These are phyloP conservation scores for Cottus gobio DNA, from an alignment of 2,113 vertebrate species.

Conservation along the genomic window DNA sequence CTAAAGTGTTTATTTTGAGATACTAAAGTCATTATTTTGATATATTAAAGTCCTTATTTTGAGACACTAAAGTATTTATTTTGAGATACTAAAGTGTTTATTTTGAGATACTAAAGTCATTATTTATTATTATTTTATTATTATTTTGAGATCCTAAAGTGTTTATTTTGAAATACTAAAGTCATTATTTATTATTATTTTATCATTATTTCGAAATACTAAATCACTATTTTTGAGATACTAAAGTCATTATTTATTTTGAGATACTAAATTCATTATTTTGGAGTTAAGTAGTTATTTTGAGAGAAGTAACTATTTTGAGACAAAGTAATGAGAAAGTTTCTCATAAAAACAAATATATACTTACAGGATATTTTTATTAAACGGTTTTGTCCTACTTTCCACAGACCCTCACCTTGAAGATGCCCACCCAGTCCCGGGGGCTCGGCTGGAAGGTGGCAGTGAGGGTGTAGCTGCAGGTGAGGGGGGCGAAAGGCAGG, in stretches of 20 bases:
- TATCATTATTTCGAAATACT: neutral
- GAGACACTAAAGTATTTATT: neutral
- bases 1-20: neutral
- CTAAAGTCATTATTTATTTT: neutral
- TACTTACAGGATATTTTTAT: neutral
- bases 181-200: neutral
- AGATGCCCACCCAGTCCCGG: conserved; percentile 86
- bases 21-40: too few species aligned
- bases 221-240: neutral
- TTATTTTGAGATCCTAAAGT: too few species aligned
- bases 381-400: too few species aligned
- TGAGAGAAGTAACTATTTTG: neutral
- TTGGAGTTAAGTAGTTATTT: neutral
- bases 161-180: neutral
- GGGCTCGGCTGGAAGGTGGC: conserved; percentile 53
- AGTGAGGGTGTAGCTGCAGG: conserved; percentile 76
- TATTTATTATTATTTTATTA: too few species aligned
- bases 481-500: conserved; percentile 54
- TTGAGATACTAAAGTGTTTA: too few species aligned
- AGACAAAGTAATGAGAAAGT: neutral
- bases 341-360: neutral
- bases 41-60: too few species aligned
- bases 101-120: neutral
- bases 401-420: conserved; percentile 73
- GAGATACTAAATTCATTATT: neutral